Conservation (phyloP, 1,140 invertebrate genomes). For the Magallana angulata region DNA sequence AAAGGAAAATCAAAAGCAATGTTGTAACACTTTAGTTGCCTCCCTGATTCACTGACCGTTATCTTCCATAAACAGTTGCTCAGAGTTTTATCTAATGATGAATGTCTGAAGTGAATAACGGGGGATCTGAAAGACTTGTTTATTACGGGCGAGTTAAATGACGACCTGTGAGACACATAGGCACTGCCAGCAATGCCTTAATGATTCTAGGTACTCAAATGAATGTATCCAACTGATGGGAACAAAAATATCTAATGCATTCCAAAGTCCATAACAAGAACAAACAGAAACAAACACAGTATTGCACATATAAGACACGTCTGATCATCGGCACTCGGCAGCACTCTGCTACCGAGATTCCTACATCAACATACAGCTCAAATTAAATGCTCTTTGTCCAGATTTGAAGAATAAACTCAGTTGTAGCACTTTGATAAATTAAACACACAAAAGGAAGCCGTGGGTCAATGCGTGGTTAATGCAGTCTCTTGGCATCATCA, state of each 20-base stretch:
- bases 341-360: too few species aligned
- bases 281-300: not conserved
- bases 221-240: not conserved
- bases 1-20: too few species aligned
- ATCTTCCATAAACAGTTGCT: too few species aligned
- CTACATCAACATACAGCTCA: too few species aligned
- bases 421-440: conserved; percentile 1
- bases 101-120: too few species aligned
- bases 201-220: not conserved
- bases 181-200: conserved; percentile 20
- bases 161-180: not conserved
- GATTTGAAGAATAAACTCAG: not conserved
- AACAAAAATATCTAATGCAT: not conserved
- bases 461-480: not conserved
- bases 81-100: too few species aligned
- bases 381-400: too few species aligned
- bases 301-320: not conserved
- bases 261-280: not conserved
- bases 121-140: not conserved
- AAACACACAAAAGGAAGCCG: not conserved
- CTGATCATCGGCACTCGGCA: not conserved
- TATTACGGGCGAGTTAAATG: not conserved
- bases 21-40: too few species aligned
- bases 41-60: too few species aligned
- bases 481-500: not conserved